Evolutionary conservation across 2,113 vertebrate genomes (phyloP).

Genomic region (Python bivittatus): DNA sequence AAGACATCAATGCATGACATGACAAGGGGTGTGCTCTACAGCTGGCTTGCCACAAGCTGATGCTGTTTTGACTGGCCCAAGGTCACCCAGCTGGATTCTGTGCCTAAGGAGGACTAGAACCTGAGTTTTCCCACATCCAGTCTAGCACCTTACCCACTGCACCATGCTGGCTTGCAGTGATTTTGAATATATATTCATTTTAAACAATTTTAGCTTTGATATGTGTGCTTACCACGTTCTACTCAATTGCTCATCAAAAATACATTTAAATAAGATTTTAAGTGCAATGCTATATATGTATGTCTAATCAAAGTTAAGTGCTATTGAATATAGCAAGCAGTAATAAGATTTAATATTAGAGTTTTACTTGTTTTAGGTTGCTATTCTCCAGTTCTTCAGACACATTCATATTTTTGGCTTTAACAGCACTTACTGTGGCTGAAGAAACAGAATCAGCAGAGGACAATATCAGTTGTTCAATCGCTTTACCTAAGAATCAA

Average conservation of each 20-base stretch:
- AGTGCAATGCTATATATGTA: not conserved
- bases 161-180: not conserved
- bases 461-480: not conserved
- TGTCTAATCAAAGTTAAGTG: not conserved
- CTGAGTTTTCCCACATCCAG: not conserved
- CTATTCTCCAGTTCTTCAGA: not conserved
- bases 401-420: not conserved
- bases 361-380: not conserved
- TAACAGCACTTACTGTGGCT: not conserved
- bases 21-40: not conserved
- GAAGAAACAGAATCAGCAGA: not conserved
- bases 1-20: not conserved
- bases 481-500: slow-evolving; percentile 1
- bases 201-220: not conserved
- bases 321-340: not conserved
- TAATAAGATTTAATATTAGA: not conserved
- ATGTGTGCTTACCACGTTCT: not conserved
- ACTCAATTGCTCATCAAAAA: not conserved
- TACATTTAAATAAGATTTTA: not conserved
- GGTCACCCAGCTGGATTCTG: not conserved
- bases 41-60: not conserved
- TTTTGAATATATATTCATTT: not conserved
- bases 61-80: not conserved
- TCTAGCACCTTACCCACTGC: not conserved
- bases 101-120: not conserved